Evolutionary conservation across 2,797 vertebrate species (phyloP).

Genomic region (Benthosema pterotum): DNA sequence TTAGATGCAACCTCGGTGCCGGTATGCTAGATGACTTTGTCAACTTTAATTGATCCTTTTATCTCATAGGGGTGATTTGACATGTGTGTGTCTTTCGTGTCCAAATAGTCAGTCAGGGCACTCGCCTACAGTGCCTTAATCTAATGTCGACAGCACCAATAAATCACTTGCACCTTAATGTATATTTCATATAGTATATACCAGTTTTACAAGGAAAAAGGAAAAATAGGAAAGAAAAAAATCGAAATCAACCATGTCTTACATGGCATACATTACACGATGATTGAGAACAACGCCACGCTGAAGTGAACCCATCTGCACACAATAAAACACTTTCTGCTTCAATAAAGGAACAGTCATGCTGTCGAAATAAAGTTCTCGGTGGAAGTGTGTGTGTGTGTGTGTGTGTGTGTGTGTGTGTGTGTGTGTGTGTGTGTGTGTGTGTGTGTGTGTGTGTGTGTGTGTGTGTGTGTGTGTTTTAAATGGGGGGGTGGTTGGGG

Average conservation of each 20-base stretch:
- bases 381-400: neutral
- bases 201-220: too few relatives aligned
- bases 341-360: slow-evolving; percentile 64
- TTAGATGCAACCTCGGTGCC: slow-evolving; percentile 61
- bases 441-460: too few relatives aligned
- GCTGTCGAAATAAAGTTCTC: slow-evolving; percentile 61
- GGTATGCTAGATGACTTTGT: neutral
- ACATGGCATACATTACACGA: slow-evolving; percentile 25
- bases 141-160: too few relatives aligned
- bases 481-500: too few relatives aligned
- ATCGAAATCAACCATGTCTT: too few relatives aligned
- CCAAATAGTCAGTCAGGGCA: too few relatives aligned
- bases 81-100: too few relatives aligned
- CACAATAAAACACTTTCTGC: slow-evolving; percentile 62
- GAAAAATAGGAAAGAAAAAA: too few relatives aligned
- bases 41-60: neutral
- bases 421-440: neutral
- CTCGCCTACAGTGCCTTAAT: too few relatives aligned
- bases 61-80: slow-evolving; percentile 6
- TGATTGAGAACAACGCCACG: slow-evolving; percentile 40
- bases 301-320: slow-evolving; percentile 57
- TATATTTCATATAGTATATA: too few relatives aligned
- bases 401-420: neutral
- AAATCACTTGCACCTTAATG: too few relatives aligned
- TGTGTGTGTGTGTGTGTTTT: too few relatives aligned